phyloP scores from a whole-genome alignment of 1,140 invertebrate genomes.

The Sitophilus oryzae region DNA sequence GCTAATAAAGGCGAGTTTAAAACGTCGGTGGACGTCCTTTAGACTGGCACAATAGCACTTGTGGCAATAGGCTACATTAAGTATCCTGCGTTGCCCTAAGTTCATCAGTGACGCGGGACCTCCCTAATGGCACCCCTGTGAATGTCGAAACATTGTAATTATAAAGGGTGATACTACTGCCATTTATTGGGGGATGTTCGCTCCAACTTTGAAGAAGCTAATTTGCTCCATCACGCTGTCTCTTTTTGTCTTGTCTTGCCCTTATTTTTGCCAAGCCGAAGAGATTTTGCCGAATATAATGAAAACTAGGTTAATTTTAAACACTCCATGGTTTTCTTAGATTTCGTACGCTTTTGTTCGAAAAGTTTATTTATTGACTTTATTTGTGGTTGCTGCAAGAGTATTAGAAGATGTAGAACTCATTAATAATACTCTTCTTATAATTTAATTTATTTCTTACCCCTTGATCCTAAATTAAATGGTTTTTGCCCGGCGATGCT shows the following conservation, averaged over 20 bases:
- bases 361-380: conserved; percentile 5
- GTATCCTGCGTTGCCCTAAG: conserved; percentile 12
- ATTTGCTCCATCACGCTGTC: conserved; percentile 8
- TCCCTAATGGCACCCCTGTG: conserved; percentile 12
- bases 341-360: not conserved
- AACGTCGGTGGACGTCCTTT: not conserved
- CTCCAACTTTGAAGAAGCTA: conserved; percentile 17
- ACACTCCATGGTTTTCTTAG: conserved; percentile 1
- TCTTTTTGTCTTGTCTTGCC: conserved; percentile 5
- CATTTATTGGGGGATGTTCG: conserved; percentile 22
- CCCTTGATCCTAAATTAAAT: not conserved
- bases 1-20: not conserved
- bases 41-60: conserved; percentile 9
- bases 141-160: conserved; percentile 23
- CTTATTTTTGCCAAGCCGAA: not conserved
- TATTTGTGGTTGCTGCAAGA: not conserved
- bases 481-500: no score
- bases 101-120: conserved; percentile 15
- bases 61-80: conserved; percentile 14
- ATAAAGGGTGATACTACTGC: conserved; percentile 21
- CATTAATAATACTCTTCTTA: not conserved
- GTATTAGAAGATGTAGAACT: not conserved
- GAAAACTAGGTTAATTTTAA: conserved; percentile 10
- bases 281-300: not conserved
- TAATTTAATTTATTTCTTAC: not conserved